Evolutionary conservation across 2,113 vertebrate species (phyloP), one percentile per base, ranked within the genome.

Genomic region (Sturnus vulgaris): DNA sequence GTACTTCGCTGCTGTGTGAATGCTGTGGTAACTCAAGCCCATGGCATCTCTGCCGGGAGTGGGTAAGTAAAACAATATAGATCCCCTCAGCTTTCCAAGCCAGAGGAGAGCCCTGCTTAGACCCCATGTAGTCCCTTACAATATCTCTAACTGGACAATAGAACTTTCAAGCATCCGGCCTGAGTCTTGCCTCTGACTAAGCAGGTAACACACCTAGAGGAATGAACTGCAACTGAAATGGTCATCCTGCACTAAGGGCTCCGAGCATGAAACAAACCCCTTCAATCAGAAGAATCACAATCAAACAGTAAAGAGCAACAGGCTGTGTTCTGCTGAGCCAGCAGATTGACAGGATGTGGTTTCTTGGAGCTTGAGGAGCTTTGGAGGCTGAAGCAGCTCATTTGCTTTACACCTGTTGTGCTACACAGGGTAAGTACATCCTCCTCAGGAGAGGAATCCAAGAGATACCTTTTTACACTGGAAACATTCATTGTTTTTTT

Each of bases 211-310:
- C 30, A 53, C 9, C 25, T 10, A 13, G 56, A 89, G 66, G 37
- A 68, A 69, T 42, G 40, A 90, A 68, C 46, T 11, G 28, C 0
- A 3, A 17, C 28, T 12, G 76, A 52, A 56, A 46, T 14, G n/a
- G 50, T 63, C 25, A 42, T 52, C 23, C 37, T 78, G 35, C 2
- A 2, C 15, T 35, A 28, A 44, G 21, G n/a, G 7, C 31, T 33
- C 63, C 0, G 0, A 88, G 46, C 35, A 30, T 3, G 6, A 56
- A 78, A 30, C 23, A 12, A 65, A 56, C 3, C 11, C 7, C 46
- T 20, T 97, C 90, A 98, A 44, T 97, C 96, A 3, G 97, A 97
- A 88, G 96, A 97, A 83, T 98, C 98, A 15, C 98, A 98, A 16
- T 98, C 98, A 76, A 98, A 97, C 84, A 97, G 75, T 20, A 98